Base-by-base conservation (phyloP, 2,888 invertebrate species). In the Platerodrilus igneus region DNA sequence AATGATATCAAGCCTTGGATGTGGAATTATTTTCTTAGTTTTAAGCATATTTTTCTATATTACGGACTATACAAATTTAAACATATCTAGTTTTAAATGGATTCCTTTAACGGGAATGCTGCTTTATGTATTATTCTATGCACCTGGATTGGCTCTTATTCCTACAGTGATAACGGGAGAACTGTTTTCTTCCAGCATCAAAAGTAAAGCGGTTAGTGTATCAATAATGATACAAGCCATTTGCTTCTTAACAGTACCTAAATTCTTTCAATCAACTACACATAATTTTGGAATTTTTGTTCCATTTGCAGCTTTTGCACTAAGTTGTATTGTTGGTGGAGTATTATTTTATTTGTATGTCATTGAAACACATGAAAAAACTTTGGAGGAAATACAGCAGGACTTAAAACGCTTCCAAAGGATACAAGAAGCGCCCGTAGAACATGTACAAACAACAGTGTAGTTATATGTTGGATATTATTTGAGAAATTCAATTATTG, bases 321-420 rank as follows among this genome's bases (percentile, higher is more conserved):
- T 47, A 3, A 48, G 51, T 29, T 55, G 54, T 17, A 51, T 60
- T 23, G 3, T 55, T 6, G 48, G 55, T 20, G 45, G 54, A 4
- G 27, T 58, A 9, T 45, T 56, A 28, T 50, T 57, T 4, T 53
- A 57, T 40, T 60, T 43, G 45, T 49, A 58, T 37, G 48, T 67
- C 15, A 63, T 63, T 1, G 63, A 67, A 41, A 66, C 65, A 0
- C 60, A 57, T 42, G 64, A 62, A 2, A 64, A 61, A 41, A 62
- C 62, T 3, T 46, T 66, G 15, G 63, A 63, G n/a, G n/a, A n/a
- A n/a, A n/a, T n/a, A n/a, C n/a, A n/a, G n/a, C n/a, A n/a, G n/a
- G n/a, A n/a, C n/a, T n/a, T n/a, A n/a, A n/a, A n/a, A n/a, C n/a
- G n/a, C n/a, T n/a, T n/a, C n/a, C n/a, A n/a, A n/a, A n/a, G n/a